Percentiles rank a stretch among this genome's conserved stretches.
phyloP scores from a whole-genome alignment of 1,140 invertebrate species.

The Lamellibrachia luymesi region DNA sequence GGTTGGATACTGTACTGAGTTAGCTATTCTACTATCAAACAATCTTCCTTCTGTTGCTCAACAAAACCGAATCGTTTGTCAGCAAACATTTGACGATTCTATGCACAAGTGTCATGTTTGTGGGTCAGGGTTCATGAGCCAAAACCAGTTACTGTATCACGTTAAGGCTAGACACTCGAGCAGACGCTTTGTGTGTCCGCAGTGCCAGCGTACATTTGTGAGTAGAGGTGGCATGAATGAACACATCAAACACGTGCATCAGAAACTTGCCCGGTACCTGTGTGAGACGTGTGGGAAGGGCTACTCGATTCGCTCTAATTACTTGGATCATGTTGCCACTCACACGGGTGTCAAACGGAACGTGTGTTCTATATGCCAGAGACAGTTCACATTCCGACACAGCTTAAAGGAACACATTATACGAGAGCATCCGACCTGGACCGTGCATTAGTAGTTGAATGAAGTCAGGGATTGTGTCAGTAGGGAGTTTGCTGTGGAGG shows the following conservation, averaged over 20 bases:
- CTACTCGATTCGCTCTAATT: neutral
- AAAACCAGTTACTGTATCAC: neutral
- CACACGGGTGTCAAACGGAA: neutral
- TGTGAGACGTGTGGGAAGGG: neutral
- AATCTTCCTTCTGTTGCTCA: neutral
- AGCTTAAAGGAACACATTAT: neutral
- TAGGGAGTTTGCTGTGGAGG: neutral
- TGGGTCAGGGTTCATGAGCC: neutral
- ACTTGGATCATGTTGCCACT: neutral
- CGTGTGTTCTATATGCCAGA: neutral
- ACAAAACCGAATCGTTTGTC: neutral
- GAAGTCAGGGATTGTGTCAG: too few relatives aligned
- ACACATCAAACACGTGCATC: neutral
- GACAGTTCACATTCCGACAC: neutral
- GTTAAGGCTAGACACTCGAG: neutral
- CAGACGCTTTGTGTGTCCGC: neutral
- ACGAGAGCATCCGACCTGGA: neutral
- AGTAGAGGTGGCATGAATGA: neutral
- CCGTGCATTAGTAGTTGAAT: neutral
- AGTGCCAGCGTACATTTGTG: neutral
- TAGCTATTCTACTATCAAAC: neutral
- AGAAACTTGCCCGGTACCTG: neutral
- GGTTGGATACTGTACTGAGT: neutral
- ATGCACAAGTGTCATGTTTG: neutral
- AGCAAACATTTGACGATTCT: neutral